Conservation (phyloP, 2,888 invertebrate species). For the Peribatodes rhomboidaria region DNA sequence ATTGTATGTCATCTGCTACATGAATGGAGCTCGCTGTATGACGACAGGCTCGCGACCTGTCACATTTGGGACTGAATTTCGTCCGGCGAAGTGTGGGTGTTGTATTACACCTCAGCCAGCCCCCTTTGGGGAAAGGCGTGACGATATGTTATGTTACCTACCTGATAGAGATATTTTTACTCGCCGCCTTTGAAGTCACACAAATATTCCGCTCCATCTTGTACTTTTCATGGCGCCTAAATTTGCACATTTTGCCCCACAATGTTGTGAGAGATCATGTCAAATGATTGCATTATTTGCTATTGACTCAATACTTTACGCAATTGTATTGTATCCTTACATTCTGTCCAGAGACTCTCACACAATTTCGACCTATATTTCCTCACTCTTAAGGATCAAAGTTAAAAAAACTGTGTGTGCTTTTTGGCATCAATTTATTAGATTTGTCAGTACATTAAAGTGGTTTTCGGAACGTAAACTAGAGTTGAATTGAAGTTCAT, state of each 20-base stretch:
- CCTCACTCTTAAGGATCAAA: conserved; percentile 3
- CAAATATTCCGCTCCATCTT: conserved; percentile 48
- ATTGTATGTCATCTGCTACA: too few relatives aligned
- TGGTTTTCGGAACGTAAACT: conserved; percentile 53
- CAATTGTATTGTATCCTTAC: conserved; percentile 52
- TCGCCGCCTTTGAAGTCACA: too few relatives aligned
- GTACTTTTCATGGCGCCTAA: conserved; percentile 47
- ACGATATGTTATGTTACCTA: too few relatives aligned
- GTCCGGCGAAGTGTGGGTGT: too few relatives aligned
- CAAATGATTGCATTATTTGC: conserved; percentile 76
- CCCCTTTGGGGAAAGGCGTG: too few relatives aligned
- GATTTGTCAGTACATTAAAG: conserved; percentile 12
- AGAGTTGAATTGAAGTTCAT: conserved; percentile 67
- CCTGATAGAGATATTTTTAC: too few relatives aligned
- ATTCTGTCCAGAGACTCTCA: conserved; percentile 1
- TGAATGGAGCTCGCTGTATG: too few relatives aligned
- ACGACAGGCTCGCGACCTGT: too few relatives aligned
- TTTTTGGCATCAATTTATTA: conserved; percentile 1
- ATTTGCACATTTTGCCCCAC: conserved; percentile 64
- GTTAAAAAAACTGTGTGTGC: conserved; percentile 5
- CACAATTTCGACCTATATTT: conserved; percentile 11
- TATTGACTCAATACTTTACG: conserved; percentile 61
- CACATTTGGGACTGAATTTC: too few relatives aligned
- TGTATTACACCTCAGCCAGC: too few relatives aligned
- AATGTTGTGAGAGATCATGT: conserved; percentile 79